These are phyloP conservation scores for Antheraea pernyi DNA, from an alignment of 1,140 invertebrate genomes.

Conservation along the genomic window DNA sequence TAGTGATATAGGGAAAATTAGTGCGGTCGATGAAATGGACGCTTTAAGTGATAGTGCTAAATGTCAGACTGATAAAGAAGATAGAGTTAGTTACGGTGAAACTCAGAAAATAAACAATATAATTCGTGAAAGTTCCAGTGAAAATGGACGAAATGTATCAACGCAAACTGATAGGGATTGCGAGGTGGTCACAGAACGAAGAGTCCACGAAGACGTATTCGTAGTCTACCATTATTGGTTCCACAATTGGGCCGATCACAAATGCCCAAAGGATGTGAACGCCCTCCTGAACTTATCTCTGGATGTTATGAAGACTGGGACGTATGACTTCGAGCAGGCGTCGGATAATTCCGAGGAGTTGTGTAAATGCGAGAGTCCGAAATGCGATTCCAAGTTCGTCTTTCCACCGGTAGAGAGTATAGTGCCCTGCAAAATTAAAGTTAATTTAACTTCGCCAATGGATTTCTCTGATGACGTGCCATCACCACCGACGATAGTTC, in stretches of 20 bases:
- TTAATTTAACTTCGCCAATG: conserved; percentile 48
- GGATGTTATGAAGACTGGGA: conserved; percentile 74
- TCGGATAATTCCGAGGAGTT: conserved; percentile 43
- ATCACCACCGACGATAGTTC: conserved; percentile 89
- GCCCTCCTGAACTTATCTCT: conserved; percentile 81
- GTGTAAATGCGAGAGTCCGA: conserved; percentile 57
- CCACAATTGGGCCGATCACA: conserved; percentile 85
- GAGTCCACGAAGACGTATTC: conserved; percentile 32
- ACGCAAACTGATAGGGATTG: not conserved
- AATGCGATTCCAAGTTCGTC: conserved; percentile 55
- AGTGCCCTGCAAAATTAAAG: conserved; percentile 46
- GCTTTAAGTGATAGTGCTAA: not conserved
- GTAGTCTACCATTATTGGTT: conserved; percentile 84
- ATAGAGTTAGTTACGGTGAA: not conserved
- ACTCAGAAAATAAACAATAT: too few species aligned
- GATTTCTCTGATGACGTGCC: conserved; percentile 46
- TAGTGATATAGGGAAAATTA: not conserved
- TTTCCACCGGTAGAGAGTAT: conserved; percentile 55
- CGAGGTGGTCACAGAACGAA: conserved; percentile 11
- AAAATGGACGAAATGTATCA: not conserved
- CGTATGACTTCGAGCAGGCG: conserved; percentile 47
- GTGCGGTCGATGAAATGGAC: not conserved
- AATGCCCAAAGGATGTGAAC: conserved; percentile 80
- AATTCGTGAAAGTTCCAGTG: not conserved
- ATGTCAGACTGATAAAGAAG: not conserved